These are phyloP conservation scores for Pseudorhiza aurosa DNA, from an alignment of 30 jellyfish, hydroid and myxozoan species.

Conservation along the genomic window DNA sequence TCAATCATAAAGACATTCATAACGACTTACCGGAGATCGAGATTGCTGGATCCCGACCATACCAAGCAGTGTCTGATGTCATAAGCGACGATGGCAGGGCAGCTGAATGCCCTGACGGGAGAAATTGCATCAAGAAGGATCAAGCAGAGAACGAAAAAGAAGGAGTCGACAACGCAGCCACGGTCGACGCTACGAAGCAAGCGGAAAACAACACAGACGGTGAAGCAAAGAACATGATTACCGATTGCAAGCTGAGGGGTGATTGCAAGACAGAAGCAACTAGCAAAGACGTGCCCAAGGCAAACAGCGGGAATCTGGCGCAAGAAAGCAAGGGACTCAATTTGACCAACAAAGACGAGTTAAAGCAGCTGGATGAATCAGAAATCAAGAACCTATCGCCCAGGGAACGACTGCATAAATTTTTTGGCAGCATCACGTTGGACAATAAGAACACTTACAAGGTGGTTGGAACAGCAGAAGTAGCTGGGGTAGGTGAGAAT, in stretches of 20 bases:
- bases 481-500: conserved; percentile 21
- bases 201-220: conserved; percentile 46
- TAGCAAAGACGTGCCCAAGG: conserved; percentile 84
- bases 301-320: conserved; percentile 50
- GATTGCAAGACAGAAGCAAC: conserved; percentile 97
- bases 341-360: conserved; percentile 31
- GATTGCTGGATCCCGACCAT: conserved; percentile 91
- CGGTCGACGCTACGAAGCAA: conserved; percentile 29
- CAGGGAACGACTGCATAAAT: conserved; percentile 78
- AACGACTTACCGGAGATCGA: conserved; percentile 75
- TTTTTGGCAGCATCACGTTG: conserved; percentile 82
- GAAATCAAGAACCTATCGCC: conserved; percentile 69
- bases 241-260: conserved; percentile 72
- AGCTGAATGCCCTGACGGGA: conserved; percentile 80
- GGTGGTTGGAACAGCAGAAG: conserved; percentile 88
- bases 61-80: conserved; percentile 83
- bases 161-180: conserved; percentile 23
- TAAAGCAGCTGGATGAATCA: conserved; percentile 67
- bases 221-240: conserved; percentile 65
- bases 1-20: conserved; percentile 64
- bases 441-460: conserved; percentile 64
- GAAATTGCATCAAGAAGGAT: conserved; percentile 85
- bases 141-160: conserved; percentile 30
- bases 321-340: conserved; percentile 10
- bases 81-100: conserved; percentile 75